Percentiles rank a stretch among this genome's conserved stretches.
phyloP scores from a whole-genome alignment of 2,888 invertebrate species.

The Campopleginae sp. region DNA sequence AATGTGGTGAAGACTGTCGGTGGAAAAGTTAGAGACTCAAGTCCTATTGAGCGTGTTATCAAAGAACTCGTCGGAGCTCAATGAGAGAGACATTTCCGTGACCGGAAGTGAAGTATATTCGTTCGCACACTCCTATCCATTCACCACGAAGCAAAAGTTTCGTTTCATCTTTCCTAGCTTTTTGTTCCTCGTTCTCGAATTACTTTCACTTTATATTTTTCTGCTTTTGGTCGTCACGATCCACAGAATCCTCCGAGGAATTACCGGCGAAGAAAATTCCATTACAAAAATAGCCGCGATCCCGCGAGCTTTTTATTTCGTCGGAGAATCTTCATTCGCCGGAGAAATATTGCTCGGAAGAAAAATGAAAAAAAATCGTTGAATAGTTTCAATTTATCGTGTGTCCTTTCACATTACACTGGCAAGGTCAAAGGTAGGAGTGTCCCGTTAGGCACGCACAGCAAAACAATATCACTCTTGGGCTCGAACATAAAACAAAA shows the following conservation, averaged over 20 bases:
- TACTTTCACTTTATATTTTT: not conserved
- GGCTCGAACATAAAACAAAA: not conserved
- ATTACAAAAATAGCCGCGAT: slow-evolving; percentile 9
- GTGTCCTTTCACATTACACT: slow-evolving; percentile 11
- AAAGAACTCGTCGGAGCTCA: slow-evolving; percentile 7
- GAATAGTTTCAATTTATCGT: not conserved
- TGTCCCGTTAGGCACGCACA: slow-evolving; percentile 35
- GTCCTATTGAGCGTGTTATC: not conserved
- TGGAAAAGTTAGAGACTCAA: not conserved
- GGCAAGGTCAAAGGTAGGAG: slow-evolving; percentile 52
- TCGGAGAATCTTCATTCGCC: slow-evolving; percentile 37
- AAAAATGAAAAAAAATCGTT: slow-evolving; percentile 20
- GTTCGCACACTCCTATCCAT: slow-evolving; percentile 27
- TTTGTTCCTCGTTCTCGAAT: not conserved
- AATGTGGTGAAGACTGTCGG: not conserved
- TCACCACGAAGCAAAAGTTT: slow-evolving; percentile 24
- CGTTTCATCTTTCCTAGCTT: slow-evolving; percentile 21
- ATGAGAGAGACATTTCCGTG: slow-evolving; percentile 42
- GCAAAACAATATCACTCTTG: not conserved
- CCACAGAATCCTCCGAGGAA: not conserved
- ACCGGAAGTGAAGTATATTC: slow-evolving; percentile 24
- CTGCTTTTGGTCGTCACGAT: not conserved
- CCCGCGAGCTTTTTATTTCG: not conserved
- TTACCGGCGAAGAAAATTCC: not conserved
- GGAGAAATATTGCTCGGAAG: slow-evolving; percentile 49